phyloP scores from a whole-genome alignment of 2,888 invertebrate species.

The Andrena dorsata region DNA sequence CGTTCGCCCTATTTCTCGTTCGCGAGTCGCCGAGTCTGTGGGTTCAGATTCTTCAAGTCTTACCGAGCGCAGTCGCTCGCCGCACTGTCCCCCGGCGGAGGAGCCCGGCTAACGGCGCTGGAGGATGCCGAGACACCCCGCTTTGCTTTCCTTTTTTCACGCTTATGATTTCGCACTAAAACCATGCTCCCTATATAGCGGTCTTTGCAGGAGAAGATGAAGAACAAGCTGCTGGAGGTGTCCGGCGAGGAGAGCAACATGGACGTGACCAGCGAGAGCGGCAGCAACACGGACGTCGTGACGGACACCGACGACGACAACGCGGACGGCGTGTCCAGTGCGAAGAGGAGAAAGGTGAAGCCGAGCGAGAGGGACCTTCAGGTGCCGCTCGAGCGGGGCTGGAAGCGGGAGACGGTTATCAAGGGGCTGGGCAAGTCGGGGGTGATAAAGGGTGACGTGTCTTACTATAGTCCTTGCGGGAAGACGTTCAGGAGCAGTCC shows the following conservation, averaged over 20 bases:
- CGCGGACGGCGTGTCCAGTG: slow-evolving; percentile 81
- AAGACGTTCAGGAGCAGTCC: slow-evolving; percentile 88
- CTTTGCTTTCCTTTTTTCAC: slow-evolving; percentile 56
- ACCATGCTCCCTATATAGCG: slow-evolving; percentile 79
- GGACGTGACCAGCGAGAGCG: slow-evolving; percentile 84
- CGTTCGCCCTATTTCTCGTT: no score
- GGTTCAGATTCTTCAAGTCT: not conserved
- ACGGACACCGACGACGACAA: slow-evolving; percentile 84
- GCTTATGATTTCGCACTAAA: slow-evolving; percentile 78
- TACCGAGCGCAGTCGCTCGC: not conserved
- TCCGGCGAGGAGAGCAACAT: slow-evolving; percentile 84
- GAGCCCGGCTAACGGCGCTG: no score
- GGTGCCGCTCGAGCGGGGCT: slow-evolving; percentile 87
- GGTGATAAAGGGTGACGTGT: slow-evolving; percentile 96
- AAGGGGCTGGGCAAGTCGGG: slow-evolving; percentile 94
- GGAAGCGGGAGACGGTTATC: slow-evolving; percentile 97
- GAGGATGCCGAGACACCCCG: not conserved
- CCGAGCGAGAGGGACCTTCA: slow-evolving; percentile 83
- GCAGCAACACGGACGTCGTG: slow-evolving; percentile 83
- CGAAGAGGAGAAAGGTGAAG: slow-evolving; percentile 83
- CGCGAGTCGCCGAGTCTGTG: no score
- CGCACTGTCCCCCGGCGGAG: not conserved
- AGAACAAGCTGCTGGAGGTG: slow-evolving; percentile 82
- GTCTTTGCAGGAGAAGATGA: slow-evolving; percentile 84
- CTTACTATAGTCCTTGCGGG: slow-evolving; percentile 91